Conservation (phyloP, 2,888 invertebrate genomes). For the Drosophila picticornis region DNA sequence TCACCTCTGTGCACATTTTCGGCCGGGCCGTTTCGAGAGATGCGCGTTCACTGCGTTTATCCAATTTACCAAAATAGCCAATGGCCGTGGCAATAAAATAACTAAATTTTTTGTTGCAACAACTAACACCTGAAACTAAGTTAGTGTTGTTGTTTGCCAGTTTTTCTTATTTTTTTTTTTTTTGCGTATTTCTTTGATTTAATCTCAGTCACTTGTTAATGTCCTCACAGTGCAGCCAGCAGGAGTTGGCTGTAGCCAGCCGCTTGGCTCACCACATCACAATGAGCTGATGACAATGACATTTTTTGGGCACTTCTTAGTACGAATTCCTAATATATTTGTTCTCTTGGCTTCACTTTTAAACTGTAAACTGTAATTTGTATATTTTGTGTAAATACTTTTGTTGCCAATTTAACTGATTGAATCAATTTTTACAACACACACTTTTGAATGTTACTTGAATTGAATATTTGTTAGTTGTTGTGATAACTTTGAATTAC, state of each 20-base stretch:
- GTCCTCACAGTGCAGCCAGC: conserved; percentile 60
- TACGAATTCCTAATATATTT: conserved; percentile 20
- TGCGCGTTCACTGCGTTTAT: conserved; percentile 64
- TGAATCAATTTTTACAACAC: conserved; percentile 22
- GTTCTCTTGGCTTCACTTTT: conserved; percentile 38
- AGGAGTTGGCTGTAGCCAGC: conserved; percentile 53
- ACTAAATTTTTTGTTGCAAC: conserved; percentile 23
- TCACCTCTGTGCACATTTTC: conserved; percentile 78
- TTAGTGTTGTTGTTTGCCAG: conserved; percentile 35
- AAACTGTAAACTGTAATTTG: conserved; percentile 1
- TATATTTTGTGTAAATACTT: conserved; percentile 25
- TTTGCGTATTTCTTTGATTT: neutral
- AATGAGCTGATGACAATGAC: conserved; percentile 58
- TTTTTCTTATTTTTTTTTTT: conserved; percentile 29
- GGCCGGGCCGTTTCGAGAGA: conserved; percentile 66
- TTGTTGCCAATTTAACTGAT: conserved; percentile 38
- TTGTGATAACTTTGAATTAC: conserved; percentile 73
- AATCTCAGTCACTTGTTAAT: conserved; percentile 51
- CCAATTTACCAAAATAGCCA: conserved; percentile 58
- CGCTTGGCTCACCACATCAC: conserved; percentile 65
- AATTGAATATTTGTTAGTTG: conserved; percentile 23
- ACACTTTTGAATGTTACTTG: conserved; percentile 44
- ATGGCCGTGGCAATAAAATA: conserved; percentile 35
- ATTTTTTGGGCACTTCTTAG: conserved; percentile 25
- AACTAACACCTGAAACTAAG: conserved; percentile 21